phyloP scores from a whole-genome alignment of 92 coral and sea anemone genomes.

The Phenganax marumi region DNA sequence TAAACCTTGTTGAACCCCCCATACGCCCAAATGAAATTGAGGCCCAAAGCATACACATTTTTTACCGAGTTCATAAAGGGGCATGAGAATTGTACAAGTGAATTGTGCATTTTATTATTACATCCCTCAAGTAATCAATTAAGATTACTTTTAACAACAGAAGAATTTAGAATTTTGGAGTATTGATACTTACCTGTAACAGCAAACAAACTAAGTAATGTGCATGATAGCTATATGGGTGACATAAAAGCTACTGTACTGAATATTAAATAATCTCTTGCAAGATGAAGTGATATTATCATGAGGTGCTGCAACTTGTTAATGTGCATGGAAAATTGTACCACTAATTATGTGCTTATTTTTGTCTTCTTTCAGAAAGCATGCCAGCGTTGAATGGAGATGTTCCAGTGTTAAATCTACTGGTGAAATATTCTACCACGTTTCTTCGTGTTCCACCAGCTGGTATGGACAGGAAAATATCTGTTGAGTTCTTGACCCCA shows the following conservation, averaged over 20 bases:
- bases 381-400: slow-evolving; percentile 55
- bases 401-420: slow-evolving; percentile 44
- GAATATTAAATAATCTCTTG: too few relatives aligned
- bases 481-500: slow-evolving; percentile 33
- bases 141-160: too few relatives aligned
- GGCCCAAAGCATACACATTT: slow-evolving; percentile 44
- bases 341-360: background rate
- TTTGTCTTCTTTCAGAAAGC: slow-evolving; percentile 37
- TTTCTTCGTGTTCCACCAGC: slow-evolving; percentile 48
- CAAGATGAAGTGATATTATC: too few relatives aligned
- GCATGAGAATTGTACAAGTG: slow-evolving; percentile 35
- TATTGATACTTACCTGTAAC: too few relatives aligned
- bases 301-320: too few relatives aligned
- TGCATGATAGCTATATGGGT: too few relatives aligned
- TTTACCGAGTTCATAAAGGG: slow-evolving; percentile 47
- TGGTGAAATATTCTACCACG: slow-evolving; percentile 49
- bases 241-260: too few relatives aligned
- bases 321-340: too few relatives aligned
- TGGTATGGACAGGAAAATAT: slow-evolving; percentile 36
- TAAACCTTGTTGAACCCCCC: slow-evolving; percentile 39
- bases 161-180: too few relatives aligned
- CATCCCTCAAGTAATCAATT: too few relatives aligned
- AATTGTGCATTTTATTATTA: background rate
- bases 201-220: too few relatives aligned
- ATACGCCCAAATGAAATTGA: slow-evolving; percentile 18